Conservation (phyloP, 2,888 invertebrate genomes). For the Punctoribates punctum region DNA sequence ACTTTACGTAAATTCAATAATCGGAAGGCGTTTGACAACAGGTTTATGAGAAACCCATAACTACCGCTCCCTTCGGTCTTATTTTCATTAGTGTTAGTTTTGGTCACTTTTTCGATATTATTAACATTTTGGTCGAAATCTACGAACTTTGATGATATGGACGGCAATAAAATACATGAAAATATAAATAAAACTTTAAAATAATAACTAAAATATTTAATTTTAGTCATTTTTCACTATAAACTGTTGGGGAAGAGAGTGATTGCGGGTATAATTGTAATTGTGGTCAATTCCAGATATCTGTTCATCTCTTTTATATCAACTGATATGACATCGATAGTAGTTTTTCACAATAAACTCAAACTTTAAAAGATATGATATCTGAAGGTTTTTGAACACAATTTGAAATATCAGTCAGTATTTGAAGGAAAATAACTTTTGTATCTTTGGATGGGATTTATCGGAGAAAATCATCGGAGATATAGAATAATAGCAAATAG, state of each 20-base stretch:
- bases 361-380: neutral
- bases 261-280: neutral
- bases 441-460: neutral
- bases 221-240: conserved; percentile 4
- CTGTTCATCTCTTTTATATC: neutral
- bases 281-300: neutral
- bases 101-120: neutral
- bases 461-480: neutral
- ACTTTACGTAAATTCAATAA: conserved; percentile 40
- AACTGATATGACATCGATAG: neutral
- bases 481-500: conserved; percentile 1
- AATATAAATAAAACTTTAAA: neutral
- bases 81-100: neutral
- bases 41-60: conserved; percentile 32
- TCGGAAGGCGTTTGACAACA: conserved; percentile 39
- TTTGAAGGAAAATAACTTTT: neutral
- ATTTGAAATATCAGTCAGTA: too few species aligned
- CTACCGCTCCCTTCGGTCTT: neutral
- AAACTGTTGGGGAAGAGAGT: neutral
- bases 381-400: too few species aligned
- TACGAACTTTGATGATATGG: neutral
- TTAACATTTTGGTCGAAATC: neutral
- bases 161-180: conserved; percentile 2
- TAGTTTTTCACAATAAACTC: neutral
- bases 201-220: neutral